These are phyloP conservation scores for Pomacea canaliculata DNA, from an alignment of 2,888 invertebrate species.

Conservation along the genomic window DNA sequence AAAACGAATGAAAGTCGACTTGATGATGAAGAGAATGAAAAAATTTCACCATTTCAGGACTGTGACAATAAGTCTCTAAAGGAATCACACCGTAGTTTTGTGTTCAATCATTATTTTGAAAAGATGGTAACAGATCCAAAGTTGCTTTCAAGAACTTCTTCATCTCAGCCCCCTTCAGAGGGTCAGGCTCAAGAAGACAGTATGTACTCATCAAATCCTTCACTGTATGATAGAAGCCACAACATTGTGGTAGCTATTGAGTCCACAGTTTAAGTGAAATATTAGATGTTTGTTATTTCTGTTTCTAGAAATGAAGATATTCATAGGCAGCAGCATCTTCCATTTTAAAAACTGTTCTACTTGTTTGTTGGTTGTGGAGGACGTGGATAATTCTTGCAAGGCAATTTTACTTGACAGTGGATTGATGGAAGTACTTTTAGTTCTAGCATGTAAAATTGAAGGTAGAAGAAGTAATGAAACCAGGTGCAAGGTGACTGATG, in stretches of 20 bases:
- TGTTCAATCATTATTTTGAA: conserved; percentile 58
- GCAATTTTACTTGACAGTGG: no score
- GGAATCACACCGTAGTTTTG: conserved; percentile 61
- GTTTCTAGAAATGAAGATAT: no score
- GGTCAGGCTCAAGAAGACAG: conserved; percentile 34
- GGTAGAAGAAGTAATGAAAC: no score
- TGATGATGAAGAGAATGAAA: conserved; percentile 41
- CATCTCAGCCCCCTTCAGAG: conserved; percentile 12
- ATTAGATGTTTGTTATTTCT: background rate
- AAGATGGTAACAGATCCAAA: conserved; percentile 52
- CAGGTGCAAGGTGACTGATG: no score
- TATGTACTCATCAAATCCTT: conserved; percentile 38
- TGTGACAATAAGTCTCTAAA: conserved; percentile 52
- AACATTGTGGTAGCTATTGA: conserved; percentile 37
- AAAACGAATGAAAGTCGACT: conserved; percentile 39
- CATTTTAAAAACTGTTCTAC: no score
- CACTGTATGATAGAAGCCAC: conserved; percentile 36
- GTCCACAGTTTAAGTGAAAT: conserved; percentile 36
- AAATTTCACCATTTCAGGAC: conserved; percentile 44
- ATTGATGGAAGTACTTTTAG: no score
- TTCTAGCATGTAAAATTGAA: no score
- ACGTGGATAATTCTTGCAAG: no score
- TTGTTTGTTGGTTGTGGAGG: no score
- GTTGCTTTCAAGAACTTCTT: conserved; percentile 26
- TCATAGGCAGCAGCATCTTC: no score